Evolutionary conservation across 2,113 vertebrate genomes (phyloP), one percentile per base, ranked within the genome.

Genomic region (Odocoileus hemionus): DNA sequence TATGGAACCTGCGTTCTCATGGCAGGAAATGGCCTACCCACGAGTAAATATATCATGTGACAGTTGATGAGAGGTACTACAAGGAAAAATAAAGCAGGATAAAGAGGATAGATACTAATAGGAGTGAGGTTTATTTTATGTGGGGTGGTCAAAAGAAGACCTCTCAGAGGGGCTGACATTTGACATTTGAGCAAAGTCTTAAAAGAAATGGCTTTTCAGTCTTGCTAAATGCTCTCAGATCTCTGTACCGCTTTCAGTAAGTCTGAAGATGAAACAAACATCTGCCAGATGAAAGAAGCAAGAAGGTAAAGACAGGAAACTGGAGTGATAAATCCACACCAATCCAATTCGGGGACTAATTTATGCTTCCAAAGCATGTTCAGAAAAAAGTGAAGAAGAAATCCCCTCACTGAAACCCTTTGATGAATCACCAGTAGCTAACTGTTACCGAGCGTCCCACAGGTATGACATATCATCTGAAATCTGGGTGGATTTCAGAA

Each of bases 381-480:
- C 85, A 96, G 95, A 95, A 97, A 97, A 79, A 96, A 10, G 94
- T 96, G 96, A 96, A 89, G 98, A 98, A 97, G 58, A 97, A 98
- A 97, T 96, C 14, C 12, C 45, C 88, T 57, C 52, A 7, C n/a
- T 45, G 79, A 84, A 85, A 92, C 86, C 23, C 84, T 97, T 97
- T 94, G 54, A 91, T 96, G 57, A 94, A 97, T 98, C 87, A 80
- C 92, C 82, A 96, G 83, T 90, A 89, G 97, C 94, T 86, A 70
- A 98, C 93, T 98, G 93, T 89, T 97, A 14, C 45, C 0, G 19
- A 47, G 60, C 76, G 43, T 85, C 33, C 92, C 67, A 64, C 30
- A 92, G 19, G 9, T 28, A 21, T 14, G 50, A 28, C 85, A 15
- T 60, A 61, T 89, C 97, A 91, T 83, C 97, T 30, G 90, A 98